These are phyloP conservation scores for Cottoperca gobio DNA, from an alignment of 2,797 vertebrate genomes.

Conservation along the genomic window DNA sequence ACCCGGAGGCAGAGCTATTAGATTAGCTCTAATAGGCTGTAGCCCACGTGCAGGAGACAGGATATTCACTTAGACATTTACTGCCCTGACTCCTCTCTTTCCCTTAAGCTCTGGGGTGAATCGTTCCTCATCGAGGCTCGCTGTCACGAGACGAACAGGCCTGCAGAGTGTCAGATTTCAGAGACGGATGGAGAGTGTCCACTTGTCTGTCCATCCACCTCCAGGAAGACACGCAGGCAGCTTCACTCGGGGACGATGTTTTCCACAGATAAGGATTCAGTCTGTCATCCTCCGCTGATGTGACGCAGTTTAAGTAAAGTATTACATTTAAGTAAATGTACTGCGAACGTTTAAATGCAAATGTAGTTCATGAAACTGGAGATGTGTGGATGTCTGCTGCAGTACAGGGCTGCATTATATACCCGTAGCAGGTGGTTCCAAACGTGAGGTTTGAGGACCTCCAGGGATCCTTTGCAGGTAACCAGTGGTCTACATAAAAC, in stretches of 20 bases:
- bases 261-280: constrained; percentile 3
- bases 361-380: too few species aligned
- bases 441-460: too few species aligned
- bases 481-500: too few species aligned
- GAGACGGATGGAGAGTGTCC: constrained; percentile 29
- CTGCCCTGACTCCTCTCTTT: constrained; percentile 53
- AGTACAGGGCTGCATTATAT: too few species aligned
- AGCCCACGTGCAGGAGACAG: constrained; percentile 67
- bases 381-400: too few species aligned
- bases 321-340: too few species aligned
- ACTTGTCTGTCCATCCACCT: constrained; percentile 43
- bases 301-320: neutral
- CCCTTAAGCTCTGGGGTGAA: constrained; percentile 34
- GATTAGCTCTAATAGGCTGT: constrained; percentile 70
- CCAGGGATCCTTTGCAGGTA: too few species aligned
- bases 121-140: constrained; percentile 42
- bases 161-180: constrained; percentile 61
- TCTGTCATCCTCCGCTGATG: constrained; percentile 3
- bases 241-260: neutral
- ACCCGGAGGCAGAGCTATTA: constrained; percentile 67
- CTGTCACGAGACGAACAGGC: constrained; percentile 36
- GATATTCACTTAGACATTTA: constrained; percentile 75
- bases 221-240: constrained; percentile 54
- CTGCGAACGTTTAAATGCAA: too few species aligned
- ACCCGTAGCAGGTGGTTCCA: too few species aligned